A percentile compares a stretch with the other conserved stretches of the same genome.
These are phyloP conservation scores for Noctua comes DNA, from an alignment of 2,888 invertebrate species.

Conservation along the genomic window DNA sequence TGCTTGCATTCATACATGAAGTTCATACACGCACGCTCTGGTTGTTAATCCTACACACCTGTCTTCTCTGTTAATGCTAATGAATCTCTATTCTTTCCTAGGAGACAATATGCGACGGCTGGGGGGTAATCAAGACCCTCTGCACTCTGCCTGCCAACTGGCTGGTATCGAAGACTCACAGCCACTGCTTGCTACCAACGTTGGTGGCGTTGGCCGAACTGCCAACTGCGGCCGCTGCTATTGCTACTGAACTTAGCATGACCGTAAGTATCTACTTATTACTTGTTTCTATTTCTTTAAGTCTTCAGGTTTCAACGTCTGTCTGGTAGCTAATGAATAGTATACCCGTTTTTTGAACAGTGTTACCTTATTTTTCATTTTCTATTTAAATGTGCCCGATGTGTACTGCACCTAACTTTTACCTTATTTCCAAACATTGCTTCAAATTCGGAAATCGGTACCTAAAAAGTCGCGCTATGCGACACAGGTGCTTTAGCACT, in stretches of 20 bases:
- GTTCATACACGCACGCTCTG: too few relatives aligned
- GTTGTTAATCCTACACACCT: neutral
- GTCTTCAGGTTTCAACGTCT: neutral
- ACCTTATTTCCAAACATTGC: neutral
- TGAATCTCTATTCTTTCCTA: constrained; percentile 40
- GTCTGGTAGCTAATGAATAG: neutral
- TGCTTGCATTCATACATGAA: neutral
- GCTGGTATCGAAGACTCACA: constrained; percentile 94
- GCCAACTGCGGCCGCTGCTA: constrained; percentile 92
- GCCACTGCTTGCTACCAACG: constrained; percentile 94
- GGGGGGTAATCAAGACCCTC: constrained; percentile 94
- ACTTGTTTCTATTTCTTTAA: neutral
- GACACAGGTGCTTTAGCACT: neutral
- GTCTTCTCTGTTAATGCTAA: too few relatives aligned
- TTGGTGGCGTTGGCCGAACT: constrained; percentile 92
- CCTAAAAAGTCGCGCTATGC: neutral
- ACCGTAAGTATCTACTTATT: constrained; percentile 83
- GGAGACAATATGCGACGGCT: constrained; percentile 86
- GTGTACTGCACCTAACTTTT: neutral
- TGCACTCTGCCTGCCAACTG: constrained; percentile 96
- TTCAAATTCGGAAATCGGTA: neutral
- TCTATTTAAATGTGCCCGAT: neutral
- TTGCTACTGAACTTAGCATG: constrained; percentile 94
- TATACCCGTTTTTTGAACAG: neutral
- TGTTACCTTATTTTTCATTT: neutral